Base-by-base conservation (phyloP, 2,888 invertebrate genomes). In the Phaonia tiefii region DNA sequence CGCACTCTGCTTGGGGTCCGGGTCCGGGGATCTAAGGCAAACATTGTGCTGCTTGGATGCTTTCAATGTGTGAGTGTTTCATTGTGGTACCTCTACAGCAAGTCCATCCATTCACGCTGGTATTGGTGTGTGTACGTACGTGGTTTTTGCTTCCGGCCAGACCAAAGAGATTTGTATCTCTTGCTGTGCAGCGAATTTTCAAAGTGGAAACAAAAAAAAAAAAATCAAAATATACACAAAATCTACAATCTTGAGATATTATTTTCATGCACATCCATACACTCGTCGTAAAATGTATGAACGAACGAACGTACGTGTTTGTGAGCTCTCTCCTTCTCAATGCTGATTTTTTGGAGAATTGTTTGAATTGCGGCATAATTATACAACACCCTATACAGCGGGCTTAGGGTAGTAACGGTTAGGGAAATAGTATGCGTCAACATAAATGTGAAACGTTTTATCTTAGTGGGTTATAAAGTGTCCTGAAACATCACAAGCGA, bases 141-240 rank as follows among this genome's bases (percentile, higher is more conserved):
- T 63, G 63, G 63, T 63, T 63, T 63, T 63, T 63, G 42, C 42
- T 42, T 63, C 42, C 63, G 42, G 63, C 42, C 63, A 42, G 63
- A 63, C 63, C 63, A 63, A 63, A 63, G 63, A 63, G 63, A 63
- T 63, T 63, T 63, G 63, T 63, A 63, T 63, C 63, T 63, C 63
- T 60, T 63, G 63, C 63, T 63, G 63, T 63, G 63, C 63, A 42
- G 63, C 63, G 37, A 42, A 63, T 63, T 42, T 63, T 42, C 17
- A 20, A n/a, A 39, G 37, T 10, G 31, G 15, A 60, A 39, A 20
- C 20, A 15, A 26, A n/a, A 58, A 31, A 26, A 31, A 58, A 31
- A 58, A n/a, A n/a, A n/a, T n/a, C n/a, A n/a, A n/a, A n/a, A n/a
- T n/a, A n/a, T n/a, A n/a, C n/a, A n/a, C n/a, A n/a, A n/a, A n/a